A percentile compares a stretch with the other conserved stretches of the same genome.
These are phyloP conservation scores for Tetragonula carbonaria DNA, from an alignment of 2,888 invertebrate species.

Conservation along the genomic window DNA sequence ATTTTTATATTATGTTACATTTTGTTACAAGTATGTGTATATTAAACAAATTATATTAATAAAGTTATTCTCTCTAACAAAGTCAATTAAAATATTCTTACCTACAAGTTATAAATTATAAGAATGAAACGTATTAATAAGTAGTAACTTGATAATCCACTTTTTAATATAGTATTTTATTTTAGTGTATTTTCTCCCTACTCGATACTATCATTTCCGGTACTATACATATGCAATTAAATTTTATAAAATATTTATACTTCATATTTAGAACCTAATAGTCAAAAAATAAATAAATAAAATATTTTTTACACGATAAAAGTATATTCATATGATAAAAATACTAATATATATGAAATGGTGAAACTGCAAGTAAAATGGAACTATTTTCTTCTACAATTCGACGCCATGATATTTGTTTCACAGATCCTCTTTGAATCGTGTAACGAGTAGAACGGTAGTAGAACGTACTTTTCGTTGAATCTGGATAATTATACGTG, in stretches of 20 bases:
- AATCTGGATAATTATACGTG: background rate
- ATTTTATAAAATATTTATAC: slow-evolving; percentile 17
- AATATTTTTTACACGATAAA: slow-evolving; percentile 11
- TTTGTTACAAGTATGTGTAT: background rate
- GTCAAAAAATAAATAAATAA: background rate
- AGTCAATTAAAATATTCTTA: slow-evolving; percentile 3
- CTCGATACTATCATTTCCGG: slow-evolving; percentile 42
- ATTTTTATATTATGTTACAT: slow-evolving; percentile 15
- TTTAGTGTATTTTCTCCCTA: slow-evolving; percentile 22
- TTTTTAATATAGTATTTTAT: slow-evolving; percentile 26
- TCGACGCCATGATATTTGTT: slow-evolving; percentile 69
- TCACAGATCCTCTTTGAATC: slow-evolving; percentile 51
- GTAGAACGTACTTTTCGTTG: slow-evolving; percentile 19
- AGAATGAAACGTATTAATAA: background rate
- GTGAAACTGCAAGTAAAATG: slow-evolving; percentile 17
- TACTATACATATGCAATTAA: slow-evolving; percentile 13
- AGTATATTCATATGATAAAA: background rate
- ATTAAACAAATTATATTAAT: slow-evolving; percentile 44
- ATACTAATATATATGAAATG: background rate
- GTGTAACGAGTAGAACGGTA: slow-evolving; percentile 20
- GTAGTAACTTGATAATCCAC: background rate
- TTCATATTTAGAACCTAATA: background rate
- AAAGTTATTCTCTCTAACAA: slow-evolving; percentile 42
- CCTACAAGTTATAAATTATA: background rate
- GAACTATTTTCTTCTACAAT: slow-evolving; percentile 61